A percentile compares a stretch with the other conserved stretches of the same genome.
These are phyloP conservation scores for Resseliella maxima DNA, from an alignment of 2,888 invertebrate species.

Conservation along the genomic window DNA sequence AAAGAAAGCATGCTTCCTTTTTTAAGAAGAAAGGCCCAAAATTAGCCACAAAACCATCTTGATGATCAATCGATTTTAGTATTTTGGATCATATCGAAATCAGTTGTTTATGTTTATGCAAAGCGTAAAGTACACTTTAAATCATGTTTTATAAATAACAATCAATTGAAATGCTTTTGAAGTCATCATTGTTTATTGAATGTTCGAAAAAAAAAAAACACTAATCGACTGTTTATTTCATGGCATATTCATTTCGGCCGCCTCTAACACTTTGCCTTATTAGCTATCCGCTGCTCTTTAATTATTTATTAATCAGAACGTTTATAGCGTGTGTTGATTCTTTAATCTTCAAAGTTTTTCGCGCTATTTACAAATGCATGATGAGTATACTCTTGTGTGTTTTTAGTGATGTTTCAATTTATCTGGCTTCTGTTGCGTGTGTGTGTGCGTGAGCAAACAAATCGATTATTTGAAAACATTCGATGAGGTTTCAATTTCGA, in stretches of 20 bases:
- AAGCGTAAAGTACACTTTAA: conserved; percentile 33
- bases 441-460: background rate
- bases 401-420: background rate
- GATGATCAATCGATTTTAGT: conserved; percentile 35
- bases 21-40: background rate
- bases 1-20: conserved; percentile 45
- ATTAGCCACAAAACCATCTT: conserved; percentile 6
- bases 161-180: conserved; percentile 5
- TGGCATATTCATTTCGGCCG: background rate
- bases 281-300: conserved; percentile 40
- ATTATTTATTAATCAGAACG: conserved; percentile 38
- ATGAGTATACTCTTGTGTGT: background rate
- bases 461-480: conserved; percentile 26
- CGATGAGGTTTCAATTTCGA: background rate
- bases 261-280: background rate
- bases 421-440: conserved; percentile 29
- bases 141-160: conserved; percentile 26
- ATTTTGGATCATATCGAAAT: background rate
- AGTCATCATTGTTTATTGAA: conserved; percentile 2
- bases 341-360: background rate
- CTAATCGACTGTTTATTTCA: conserved; percentile 41
- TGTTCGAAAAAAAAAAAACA: background rate
- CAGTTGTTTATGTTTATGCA: conserved; percentile 15
- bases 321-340: background rate
- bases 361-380: background rate